A percentile compares a stretch with the other conserved stretches of the same genome.
Conservation (phyloP, 2,113 vertebrate species). For the Pithys albifrons region DNA sequence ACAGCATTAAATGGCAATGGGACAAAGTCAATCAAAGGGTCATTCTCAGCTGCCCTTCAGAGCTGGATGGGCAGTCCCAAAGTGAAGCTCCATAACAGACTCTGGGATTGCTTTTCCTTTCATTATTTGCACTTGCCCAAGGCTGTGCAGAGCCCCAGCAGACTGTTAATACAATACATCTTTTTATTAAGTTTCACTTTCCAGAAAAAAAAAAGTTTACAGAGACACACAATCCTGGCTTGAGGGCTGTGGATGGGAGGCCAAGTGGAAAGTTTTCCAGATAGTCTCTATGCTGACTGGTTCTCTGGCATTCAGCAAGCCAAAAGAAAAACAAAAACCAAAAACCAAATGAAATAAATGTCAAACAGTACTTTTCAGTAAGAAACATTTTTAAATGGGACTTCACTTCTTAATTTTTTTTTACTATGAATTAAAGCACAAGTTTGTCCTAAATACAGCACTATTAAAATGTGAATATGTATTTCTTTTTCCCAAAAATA, state of each 20-base stretch:
- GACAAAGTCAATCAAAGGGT: background rate
- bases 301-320: slow-evolving; percentile 31
- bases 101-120: background rate
- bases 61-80: background rate
- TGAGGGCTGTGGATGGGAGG: background rate
- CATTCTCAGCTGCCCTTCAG: background rate
- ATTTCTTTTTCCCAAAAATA: background rate
- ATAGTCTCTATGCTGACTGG: slow-evolving; percentile 21
- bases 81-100: background rate
- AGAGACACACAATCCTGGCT: background rate
- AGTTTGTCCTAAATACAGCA: slow-evolving; percentile 69
- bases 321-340: background rate
- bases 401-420: slow-evolving; percentile 51
- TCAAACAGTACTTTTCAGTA: slow-evolving; percentile 34
- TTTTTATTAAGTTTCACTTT: slow-evolving; percentile 17
- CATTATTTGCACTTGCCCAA: slow-evolving; percentile 22
- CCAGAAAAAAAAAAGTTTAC: background rate
- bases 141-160: background rate
- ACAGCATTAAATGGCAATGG: background rate
- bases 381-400: slow-evolving; percentile 58
- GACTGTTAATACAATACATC: slow-evolving; percentile 3
- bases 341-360: background rate
- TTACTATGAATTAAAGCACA: slow-evolving; percentile 73
- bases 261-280: slow-evolving; percentile 15
- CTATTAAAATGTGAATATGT: slow-evolving; percentile 74